A percentile compares a stretch with the other conserved stretches of the same genome.
phyloP scores from a whole-genome alignment of 1,140 invertebrate species.

The Rhopalosiphum padi region DNA sequence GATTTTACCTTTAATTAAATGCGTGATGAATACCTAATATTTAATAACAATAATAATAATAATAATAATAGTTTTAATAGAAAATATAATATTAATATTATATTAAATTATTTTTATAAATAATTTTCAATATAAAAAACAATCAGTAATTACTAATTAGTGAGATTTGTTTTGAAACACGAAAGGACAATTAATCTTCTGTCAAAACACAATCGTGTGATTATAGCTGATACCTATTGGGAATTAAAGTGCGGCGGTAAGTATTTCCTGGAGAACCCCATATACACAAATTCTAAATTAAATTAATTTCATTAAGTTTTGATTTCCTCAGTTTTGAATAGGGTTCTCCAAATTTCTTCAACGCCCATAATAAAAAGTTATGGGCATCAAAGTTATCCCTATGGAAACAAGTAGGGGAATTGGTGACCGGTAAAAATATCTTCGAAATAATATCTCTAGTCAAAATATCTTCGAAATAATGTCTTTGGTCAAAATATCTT shows the following conservation, averaged over 20 bases:
- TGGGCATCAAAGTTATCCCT: neutral
- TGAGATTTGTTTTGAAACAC: neutral
- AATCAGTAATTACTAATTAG: neutral
- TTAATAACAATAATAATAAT: too few species aligned
- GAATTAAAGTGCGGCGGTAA: neutral
- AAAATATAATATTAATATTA: neutral
- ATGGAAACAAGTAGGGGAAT: neutral
- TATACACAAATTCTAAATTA: neutral
- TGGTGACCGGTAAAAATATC: too few species aligned
- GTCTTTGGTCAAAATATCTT: too few species aligned
- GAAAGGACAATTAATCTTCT: neutral
- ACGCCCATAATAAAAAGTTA: neutral
- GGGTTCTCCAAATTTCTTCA: neutral
- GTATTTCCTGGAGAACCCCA: neutral
- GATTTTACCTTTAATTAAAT: neutral
- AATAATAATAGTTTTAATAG: neutral
- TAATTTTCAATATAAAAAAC: neutral
- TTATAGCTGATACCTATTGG: neutral
- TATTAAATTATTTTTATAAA: neutral
- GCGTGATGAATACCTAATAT: neutral
- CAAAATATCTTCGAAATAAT: too few species aligned
- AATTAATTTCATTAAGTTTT: neutral
- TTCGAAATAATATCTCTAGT: too few species aligned
- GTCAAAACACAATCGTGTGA: neutral
- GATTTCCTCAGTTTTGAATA: neutral